phyloP scores from a whole-genome alignment of 1,140 invertebrate species.

The Drosophila ambigua region DNA sequence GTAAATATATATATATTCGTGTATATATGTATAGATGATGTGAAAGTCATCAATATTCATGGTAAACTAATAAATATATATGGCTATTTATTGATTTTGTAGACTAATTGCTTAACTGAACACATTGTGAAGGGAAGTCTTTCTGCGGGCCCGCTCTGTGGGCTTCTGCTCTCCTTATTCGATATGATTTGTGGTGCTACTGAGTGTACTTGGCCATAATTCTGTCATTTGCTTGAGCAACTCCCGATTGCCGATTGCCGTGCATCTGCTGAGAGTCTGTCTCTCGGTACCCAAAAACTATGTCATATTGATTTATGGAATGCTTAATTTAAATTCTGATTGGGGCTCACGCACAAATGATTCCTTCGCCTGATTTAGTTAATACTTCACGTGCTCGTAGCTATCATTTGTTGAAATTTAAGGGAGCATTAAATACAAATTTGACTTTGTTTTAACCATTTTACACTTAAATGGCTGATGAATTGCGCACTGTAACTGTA shows the following conservation, averaged over 20 bases:
- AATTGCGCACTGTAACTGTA: slow-evolving; percentile 15
- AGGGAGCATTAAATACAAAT: slow-evolving; percentile 38
- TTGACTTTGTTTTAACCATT: slow-evolving; percentile 53
- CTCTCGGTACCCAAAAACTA: slow-evolving; percentile 19
- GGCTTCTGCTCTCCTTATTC: slow-evolving; percentile 6
- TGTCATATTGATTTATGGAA: slow-evolving; percentile 44
- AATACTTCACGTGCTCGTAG: slow-evolving; percentile 10
- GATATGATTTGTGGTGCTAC: slow-evolving; percentile 48
- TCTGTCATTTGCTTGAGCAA: slow-evolving; percentile 31
- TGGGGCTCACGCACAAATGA: slow-evolving; percentile 48
- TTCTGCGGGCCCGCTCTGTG: background rate
- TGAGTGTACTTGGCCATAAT: slow-evolving; percentile 43
- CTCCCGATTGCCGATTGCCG: slow-evolving; percentile 11
- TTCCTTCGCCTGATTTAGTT: slow-evolving; percentile 27
- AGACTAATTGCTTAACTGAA: slow-evolving; percentile 32
- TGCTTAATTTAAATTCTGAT: slow-evolving; percentile 39
- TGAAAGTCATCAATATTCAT: slow-evolving; percentile 67
- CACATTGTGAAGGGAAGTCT: slow-evolving; percentile 33
- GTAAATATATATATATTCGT: slow-evolving; percentile 38
- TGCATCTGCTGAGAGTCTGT: slow-evolving; percentile 9
- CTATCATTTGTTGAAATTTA: slow-evolving; percentile 38
- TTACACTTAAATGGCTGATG: slow-evolving; percentile 35
- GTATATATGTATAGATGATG: slow-evolving; percentile 32
- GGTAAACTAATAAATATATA: slow-evolving; percentile 61
- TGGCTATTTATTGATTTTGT: slow-evolving; percentile 17